Base-by-base conservation (phyloP, 2,888 invertebrate genomes). In the Pocota personata region DNA sequence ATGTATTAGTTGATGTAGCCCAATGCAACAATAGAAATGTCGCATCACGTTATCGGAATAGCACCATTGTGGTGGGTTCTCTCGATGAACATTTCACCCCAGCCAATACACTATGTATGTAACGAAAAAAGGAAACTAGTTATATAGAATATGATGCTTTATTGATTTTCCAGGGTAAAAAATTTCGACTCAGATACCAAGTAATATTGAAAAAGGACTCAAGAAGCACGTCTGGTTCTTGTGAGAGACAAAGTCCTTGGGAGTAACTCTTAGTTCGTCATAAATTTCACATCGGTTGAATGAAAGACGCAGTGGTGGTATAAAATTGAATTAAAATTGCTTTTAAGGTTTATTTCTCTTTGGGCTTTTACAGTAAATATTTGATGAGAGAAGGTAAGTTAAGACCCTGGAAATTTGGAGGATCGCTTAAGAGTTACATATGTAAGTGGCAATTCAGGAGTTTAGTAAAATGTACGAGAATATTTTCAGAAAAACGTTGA, bases 241-340 rank as follows among this genome's bases (percentile, higher is more conserved):
- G 24, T 14, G 27, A 30, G 10, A 64, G 30, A 64, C 32, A 35
- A 48, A 48, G 21, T 48, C 32, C 32, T 64, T 19, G 6, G 12
- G 5, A 12, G 50, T 4, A 52, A 50, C 40, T 67, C 37, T 24
- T 37, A 14, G 16, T 21, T 43, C 7, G 27, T 16, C 37, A 67
- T 52, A 30, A 37, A 67, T 55, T 67, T 55, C 27, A 24, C 67
- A 55, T 55, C 12, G 12, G 67, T 67, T 67, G 24, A 67, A 55
- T 67, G 12, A 19, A 35, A 8, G 50, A 27, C 32, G 21, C 35
- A 32, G 14, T 52, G 4, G 19, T 24, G 16, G 52, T 67, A 67
- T 67, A 14, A 67, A 52, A 52, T 67, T 67, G 52, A 37, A 52
- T 67, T 52, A 52, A 67, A 55, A 52, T 52, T 40, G 52, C 52